Evolutionary conservation across 2,113 vertebrate genomes (phyloP).

Genomic region (Nipponia nippon): DNA sequence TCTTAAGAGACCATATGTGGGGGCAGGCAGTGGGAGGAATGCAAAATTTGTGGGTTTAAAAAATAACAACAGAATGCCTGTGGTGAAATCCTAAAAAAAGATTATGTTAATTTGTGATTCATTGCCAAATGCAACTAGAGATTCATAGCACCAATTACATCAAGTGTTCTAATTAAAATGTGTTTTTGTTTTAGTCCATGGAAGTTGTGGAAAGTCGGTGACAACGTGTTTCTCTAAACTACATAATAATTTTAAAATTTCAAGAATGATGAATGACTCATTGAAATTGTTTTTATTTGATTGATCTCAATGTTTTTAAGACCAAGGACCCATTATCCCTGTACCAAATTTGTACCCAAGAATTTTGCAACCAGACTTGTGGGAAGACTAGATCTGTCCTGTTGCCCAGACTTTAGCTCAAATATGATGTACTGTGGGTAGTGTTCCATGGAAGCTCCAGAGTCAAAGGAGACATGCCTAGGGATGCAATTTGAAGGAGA

Average conservation of each 20-base stretch:
- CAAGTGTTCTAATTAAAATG: constrained; percentile 40
- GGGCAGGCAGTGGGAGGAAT: constrained; percentile 50
- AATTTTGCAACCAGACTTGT: neutral
- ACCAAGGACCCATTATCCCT: neutral
- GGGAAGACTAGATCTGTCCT: neutral
- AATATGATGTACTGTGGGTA: rapidly evolving
- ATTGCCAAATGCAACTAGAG: constrained; percentile 29
- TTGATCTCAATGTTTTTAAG: neutral
- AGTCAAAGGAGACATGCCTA: neutral
- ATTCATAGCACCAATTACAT: constrained; percentile 9
- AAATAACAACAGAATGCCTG: constrained; percentile 64
- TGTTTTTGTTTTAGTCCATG: neutral
- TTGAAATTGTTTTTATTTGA: neutral
- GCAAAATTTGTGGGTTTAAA: constrained; percentile 60
- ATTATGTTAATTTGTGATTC: constrained; percentile 51
- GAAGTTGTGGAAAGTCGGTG: neutral
- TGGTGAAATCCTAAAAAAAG: constrained; percentile 8
- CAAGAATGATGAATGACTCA: neutral
- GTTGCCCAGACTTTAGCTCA: neutral
- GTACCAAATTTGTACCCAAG: neutral
- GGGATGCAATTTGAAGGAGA: neutral
- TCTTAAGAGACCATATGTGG: constrained; percentile 46
- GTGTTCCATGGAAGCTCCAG: neutral
- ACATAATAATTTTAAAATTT: neutral
- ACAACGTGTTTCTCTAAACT: neutral